Evolutionary conservation across 2,113 vertebrate species (phyloP).

Genomic region (Campylomormyrus numenius): DNA sequence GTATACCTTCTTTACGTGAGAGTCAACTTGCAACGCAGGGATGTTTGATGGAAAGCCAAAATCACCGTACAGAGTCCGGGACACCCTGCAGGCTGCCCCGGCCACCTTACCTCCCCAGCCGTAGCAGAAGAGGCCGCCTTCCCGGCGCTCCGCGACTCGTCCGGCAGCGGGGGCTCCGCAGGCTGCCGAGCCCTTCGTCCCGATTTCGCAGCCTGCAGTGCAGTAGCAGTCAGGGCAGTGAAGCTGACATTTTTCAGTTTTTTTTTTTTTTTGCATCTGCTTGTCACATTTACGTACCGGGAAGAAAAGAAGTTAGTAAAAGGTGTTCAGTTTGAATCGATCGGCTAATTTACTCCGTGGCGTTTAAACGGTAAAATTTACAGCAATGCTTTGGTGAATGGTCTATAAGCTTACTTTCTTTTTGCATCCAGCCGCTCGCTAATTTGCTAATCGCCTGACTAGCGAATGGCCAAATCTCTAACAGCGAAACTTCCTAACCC

Average conservation of each 20-base stretch:
- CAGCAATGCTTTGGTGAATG: background rate
- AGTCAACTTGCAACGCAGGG: background rate
- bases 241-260: background rate
- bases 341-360: background rate
- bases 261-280: background rate
- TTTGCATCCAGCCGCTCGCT: background rate
- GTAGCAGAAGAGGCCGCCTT: constrained; percentile 59
- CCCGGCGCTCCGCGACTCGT: constrained; percentile 55
- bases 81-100: background rate
- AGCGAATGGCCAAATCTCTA: background rate
- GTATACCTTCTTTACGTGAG: constrained; percentile 46
- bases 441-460: background rate
- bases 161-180: constrained; percentile 55
- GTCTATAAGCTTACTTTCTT: background rate
- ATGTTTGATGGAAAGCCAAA: background rate
- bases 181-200: constrained; percentile 71
- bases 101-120: constrained; percentile 61
- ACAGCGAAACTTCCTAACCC: background rate
- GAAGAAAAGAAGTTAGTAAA: background rate
- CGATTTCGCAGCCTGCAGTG: constrained; percentile 66
- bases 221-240: background rate
- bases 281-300: background rate
- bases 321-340: background rate
- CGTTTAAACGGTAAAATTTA: background rate
- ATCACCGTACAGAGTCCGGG: background rate